Percentiles rank a stretch among this genome's conserved stretches.
Conservation (phyloP, 1,140 invertebrate genomes). For the Cepaea nemoralis region DNA sequence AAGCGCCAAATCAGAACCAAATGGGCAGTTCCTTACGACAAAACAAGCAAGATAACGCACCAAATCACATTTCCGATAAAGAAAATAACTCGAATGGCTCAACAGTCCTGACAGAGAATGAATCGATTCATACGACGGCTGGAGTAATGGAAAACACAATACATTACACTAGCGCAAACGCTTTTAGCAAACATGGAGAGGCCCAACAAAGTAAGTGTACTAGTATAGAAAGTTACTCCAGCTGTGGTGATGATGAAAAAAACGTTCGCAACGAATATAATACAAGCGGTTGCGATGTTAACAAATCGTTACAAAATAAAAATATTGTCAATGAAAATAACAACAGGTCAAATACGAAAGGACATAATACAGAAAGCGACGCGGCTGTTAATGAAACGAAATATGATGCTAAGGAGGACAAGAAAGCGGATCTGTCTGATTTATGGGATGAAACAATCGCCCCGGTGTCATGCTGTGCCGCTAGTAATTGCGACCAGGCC, state of each 20-base stretch:
- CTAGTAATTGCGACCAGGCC: neutral
- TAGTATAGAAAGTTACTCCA: no score
- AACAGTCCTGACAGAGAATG: neutral
- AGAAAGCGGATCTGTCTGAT: neutral
- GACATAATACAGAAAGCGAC: neutral
- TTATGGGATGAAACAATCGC: neutral
- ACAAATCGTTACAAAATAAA: no score
- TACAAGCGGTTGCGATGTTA: no score
- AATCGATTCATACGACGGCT: neutral
- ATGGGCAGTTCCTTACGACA: neutral
- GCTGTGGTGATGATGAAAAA: no score
- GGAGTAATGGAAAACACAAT: neutral
- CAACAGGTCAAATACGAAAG: neutral
- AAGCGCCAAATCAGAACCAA: neutral
- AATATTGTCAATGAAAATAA: no score
- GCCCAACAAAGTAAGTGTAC: no score
- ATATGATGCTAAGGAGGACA: neutral
- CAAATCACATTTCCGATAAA: neutral
- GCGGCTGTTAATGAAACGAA: neutral
- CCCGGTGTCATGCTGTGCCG: neutral
- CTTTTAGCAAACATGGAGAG: no score
- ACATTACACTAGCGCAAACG: neutral
- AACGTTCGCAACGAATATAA: no score
- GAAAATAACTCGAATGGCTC: slow-evolving; percentile 33
- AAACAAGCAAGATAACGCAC: neutral